phyloP scores from a whole-genome alignment of 2,797 vertebrate species.

The Urocyon cinereoargenteus region DNA sequence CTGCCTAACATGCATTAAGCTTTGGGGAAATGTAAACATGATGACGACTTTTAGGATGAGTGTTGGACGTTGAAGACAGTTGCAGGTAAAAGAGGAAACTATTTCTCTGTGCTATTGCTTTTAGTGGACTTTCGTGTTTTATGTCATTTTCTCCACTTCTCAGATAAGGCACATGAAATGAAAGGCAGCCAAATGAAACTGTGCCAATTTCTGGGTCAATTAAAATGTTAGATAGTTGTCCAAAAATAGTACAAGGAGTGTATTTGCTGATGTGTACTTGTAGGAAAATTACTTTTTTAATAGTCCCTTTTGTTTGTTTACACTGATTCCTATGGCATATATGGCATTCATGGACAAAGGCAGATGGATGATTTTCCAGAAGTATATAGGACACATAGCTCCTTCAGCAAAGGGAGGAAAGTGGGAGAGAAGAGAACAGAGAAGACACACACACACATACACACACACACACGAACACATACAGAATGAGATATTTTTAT shows the following conservation, averaged over 20 bases:
- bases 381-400: not conserved
- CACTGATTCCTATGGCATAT: fast-evolving
- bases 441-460: not conserved
- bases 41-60: not conserved
- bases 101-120: not conserved
- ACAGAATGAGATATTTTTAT: not conserved
- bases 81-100: not conserved
- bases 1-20: not conserved
- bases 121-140: not conserved
- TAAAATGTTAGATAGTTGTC: not conserved
- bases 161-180: not conserved
- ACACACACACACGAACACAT: not conserved
- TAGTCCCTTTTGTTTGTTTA: not conserved
- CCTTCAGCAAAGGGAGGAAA: not conserved
- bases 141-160: not conserved
- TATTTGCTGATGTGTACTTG: not conserved
- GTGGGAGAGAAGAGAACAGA: too few species aligned
- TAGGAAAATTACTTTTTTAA: not conserved
- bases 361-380: not conserved
- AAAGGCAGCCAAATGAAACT: not conserved
- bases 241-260: not conserved
- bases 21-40: not conserved
- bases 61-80: not conserved
- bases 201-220: not conserved
- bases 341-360: not conserved